Evolutionary conservation across 2,113 vertebrate species (phyloP).

Genomic region (Crotalus horridus): DNA sequence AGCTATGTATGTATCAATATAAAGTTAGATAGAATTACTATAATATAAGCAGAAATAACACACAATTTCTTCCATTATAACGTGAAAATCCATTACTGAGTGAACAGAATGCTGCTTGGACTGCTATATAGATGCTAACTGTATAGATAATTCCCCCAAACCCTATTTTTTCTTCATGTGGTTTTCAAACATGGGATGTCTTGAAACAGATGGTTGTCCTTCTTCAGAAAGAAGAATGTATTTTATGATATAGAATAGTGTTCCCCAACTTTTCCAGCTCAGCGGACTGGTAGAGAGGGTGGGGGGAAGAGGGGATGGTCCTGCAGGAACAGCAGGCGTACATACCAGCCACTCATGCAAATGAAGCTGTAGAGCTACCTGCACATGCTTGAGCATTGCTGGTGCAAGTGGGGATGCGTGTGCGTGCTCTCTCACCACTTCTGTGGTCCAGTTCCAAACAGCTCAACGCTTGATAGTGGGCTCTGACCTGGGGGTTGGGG

Average conservation of each 20-base stretch:
- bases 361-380: background rate
- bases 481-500: too few relatives aligned
- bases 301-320: background rate
- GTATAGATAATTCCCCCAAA: background rate
- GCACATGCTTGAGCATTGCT: background rate
- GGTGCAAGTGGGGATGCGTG: background rate
- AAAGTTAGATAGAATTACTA: background rate
- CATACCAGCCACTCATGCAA: background rate
- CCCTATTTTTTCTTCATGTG: background rate
- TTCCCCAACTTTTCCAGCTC: background rate
- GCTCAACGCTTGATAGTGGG: background rate
- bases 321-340: fast-evolving
- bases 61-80: background rate
- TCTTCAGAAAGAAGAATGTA: background rate
- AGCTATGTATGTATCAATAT: background rate
- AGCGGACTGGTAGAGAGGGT: background rate
- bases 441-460: background rate
- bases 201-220: background rate
- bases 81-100: background rate
- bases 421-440: background rate
- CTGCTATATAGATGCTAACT: background rate
- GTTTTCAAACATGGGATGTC: background rate
- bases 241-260: background rate
- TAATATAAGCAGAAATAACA: background rate
- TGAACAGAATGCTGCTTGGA: background rate